Base-by-base conservation (phyloP, 2,113 vertebrate genomes). In the Halcyon senegalensis region DNA sequence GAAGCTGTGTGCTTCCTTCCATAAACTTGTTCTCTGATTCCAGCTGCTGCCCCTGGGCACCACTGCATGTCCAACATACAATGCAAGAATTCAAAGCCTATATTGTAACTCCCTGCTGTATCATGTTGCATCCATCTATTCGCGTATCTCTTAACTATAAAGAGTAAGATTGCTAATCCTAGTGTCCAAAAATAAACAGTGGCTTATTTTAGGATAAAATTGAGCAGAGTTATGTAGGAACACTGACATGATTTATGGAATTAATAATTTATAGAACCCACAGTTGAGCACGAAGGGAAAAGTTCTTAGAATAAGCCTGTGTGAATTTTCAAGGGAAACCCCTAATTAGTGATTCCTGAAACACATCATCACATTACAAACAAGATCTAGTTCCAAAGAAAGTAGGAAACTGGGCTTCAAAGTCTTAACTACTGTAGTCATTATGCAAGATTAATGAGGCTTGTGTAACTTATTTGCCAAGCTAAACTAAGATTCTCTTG, bases 281-380 rank as follows among this genome's bases (percentile, higher is more conserved):
- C 51, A 77, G 72, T 93, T 82, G 25, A 90, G 60, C 16, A 66
- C 1, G 9, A 91, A 94, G 39, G 56, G 20, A 84, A 87, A 96
- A 76, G 56, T 91, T 95, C 90, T 93, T 95, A 84, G 91, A 97
- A 95, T 68, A 92, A 93, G 75, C 66, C 83, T 16, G 14, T 75
- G 75, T 73, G 87, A 93, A 93, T 97, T 97, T 97, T 94, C 89
- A 95, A 97, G 83, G 70, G 90, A 96, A 95, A 94, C 21, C 33
- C 33, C 62, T 97, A 96, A 98, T 97, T 96, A 98, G 89, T 60
- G 43, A 53, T 76, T 94, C 93, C 94, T 95, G 87, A 97, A 95
- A 89, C 67, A 82, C 84, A 92, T 91, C 55, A 94, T 95, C 93
- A 88, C 84, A 91, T 92, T 97, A 95, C 96, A 97, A 97, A 96